Evolutionary conservation across 2,113 vertebrate species (phyloP).

Genomic region (Macrotis lagotis): DNA sequence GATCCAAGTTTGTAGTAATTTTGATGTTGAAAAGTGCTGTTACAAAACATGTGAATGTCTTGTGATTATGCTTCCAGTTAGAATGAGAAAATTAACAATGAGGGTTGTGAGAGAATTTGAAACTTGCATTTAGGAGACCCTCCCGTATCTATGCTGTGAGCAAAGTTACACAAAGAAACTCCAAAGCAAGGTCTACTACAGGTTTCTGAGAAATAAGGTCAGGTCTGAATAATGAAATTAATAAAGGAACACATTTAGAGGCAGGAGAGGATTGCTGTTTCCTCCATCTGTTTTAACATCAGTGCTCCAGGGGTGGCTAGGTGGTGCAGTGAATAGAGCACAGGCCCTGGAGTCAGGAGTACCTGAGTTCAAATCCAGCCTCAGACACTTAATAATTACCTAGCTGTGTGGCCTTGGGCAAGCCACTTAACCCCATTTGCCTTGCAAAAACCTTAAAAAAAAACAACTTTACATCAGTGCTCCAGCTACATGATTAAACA

Average conservation of each 20-base stretch:
- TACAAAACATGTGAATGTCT: background rate
- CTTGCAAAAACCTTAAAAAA: too few relatives aligned
- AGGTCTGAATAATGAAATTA: background rate
- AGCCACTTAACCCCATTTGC: too few relatives aligned
- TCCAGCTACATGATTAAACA: background rate
- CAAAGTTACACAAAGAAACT: background rate
- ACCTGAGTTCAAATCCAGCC: too few relatives aligned
- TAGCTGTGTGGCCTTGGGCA: too few relatives aligned
- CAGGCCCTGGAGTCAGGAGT: too few relatives aligned
- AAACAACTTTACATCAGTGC: background rate
- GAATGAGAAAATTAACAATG: background rate
- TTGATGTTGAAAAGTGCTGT: background rate
- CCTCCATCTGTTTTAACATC: background rate
- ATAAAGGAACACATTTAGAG: background rate
- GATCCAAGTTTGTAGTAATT: background rate
- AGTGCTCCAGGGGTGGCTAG: too few relatives aligned
- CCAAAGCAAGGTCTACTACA: background rate
- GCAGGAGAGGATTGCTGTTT: background rate
- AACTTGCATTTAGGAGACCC: background rate
- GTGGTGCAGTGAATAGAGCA: too few relatives aligned
- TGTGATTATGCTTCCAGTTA: background rate
- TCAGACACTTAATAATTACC: too few relatives aligned
- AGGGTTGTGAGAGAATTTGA: background rate
- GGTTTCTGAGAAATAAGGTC: background rate
- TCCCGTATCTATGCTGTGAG: background rate